Evolutionary conservation across 2,113 vertebrate species (phyloP), one percentile per base, ranked within the genome.

Genomic region (Plecturocebus donacophilus): DNA sequence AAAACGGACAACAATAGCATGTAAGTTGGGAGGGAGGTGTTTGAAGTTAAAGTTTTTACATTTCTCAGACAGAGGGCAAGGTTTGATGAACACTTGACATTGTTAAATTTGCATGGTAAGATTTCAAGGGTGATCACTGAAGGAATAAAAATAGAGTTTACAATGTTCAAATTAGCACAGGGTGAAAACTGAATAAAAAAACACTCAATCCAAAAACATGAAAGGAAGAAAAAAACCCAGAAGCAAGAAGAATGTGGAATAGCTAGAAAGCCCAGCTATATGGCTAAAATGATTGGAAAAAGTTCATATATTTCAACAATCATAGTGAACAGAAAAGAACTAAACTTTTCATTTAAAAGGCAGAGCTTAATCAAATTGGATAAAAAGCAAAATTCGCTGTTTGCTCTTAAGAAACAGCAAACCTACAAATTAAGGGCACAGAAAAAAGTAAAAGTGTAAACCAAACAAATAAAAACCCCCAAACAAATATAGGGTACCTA

Each of bases 401-500:
- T 58, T 80, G 66, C 52, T 38, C 32, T 82, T 66, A 49, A 79
- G 61, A 94, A 88, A 58, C 19, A 75, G 58, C 19, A 88, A 54
- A 35, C 10, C 9, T 54, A 84, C 21, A 58, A 90, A 76, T 82
- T 81, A 82, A 87, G n/a, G 38, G 45, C 13, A 73, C 42, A n/a
- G 25, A 27, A 91, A 82, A 94, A 75, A 73, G n/a, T 27, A 79
- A 96, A 84, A 94, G n/a, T 14, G 40, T 76, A 92, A 91, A 25
- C 13, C 19, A 79, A 17, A 14, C 23, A 87, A 79, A 52, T 9
- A 21, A 19, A 23, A 64, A 25, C 4, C 38, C 21, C 16, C 56
- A 82, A 87, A 35, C 25, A 87, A 86, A 75, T 3, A 8, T 2
- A 52, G 32, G 21, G 0, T 52, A 27, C 27, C 8, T 49, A 8